Base-by-base conservation (phyloP, 2,797 vertebrate species). In the Discoglossus pictus region DNA sequence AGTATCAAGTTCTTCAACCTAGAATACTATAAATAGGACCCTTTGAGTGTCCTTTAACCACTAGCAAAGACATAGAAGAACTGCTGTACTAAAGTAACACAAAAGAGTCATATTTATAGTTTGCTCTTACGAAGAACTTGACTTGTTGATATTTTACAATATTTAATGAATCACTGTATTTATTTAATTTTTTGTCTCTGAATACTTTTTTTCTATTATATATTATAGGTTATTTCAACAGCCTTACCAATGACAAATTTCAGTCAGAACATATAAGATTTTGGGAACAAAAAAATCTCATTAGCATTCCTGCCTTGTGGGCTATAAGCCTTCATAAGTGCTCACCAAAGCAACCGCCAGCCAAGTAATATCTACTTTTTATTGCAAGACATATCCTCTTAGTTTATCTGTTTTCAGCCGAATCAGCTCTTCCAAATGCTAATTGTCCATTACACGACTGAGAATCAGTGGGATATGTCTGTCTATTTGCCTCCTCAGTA, bases 281-380 rank as follows among this genome's bases (percentile, higher is more conserved):
- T 20, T 39, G 11, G 15, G 8, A 16, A 18, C n/a, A 20, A 35
- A 35, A 10, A 10, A 39, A 42, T 38, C 60, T 70, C 36, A 56
- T 70, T 64, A 70, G 44, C 60, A 63, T 70, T 70, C 42, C 35
- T 70, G 59, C 43, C 60, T 58, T 51, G 51, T 56, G 60, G 58
- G 50, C 50, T 35, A 1, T 8, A 58, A 68, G 46, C 65, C 15
- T 52, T 43, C 25, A 35, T 60, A 68, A 60, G 55, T 61, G 56
- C 53, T 56, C 53, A 56, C 20, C 13, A 56, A 56, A 40, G 53
- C 53, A 56, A 56, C 53, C 40, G 53, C 48, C 60, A 63, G 43
- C 31, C 23, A 63, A 64, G 60, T 63, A 70, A 70, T 63, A 58
- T 63, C 60, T 70, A 56, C 54, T 56, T 70, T n/a, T 70, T 70